Conservation (phyloP, 2,797 vertebrate genomes). For the Mormyrops boulengeri region DNA sequence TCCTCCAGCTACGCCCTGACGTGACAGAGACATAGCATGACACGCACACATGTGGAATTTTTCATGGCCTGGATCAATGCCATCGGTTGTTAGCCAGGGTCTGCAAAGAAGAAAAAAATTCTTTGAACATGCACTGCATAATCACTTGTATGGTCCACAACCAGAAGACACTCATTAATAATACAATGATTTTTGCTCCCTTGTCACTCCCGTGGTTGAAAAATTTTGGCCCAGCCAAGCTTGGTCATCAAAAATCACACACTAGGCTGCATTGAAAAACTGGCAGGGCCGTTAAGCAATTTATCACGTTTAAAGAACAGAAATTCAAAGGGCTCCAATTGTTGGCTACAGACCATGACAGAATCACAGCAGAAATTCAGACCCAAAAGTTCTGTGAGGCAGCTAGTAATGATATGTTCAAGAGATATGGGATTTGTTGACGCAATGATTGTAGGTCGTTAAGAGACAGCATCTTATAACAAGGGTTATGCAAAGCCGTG, state of each 20-base stretch:
- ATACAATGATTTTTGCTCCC: not conserved
- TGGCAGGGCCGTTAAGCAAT: not conserved
- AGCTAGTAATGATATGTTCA: not conserved
- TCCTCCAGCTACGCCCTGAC: not conserved
- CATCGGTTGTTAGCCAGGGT: not conserved
- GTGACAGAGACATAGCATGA: not conserved
- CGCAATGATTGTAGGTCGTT: not conserved
- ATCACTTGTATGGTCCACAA: not conserved
- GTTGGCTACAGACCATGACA: not conserved
- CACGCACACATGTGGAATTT: not conserved
- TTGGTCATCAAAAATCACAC: slow-evolving; percentile 6
- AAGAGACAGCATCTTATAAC: not conserved
- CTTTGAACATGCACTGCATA: not conserved
- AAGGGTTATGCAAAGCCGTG: not conserved
- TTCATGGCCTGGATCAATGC: not conserved
- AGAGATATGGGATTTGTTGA: not conserved
- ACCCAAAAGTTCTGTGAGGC: not conserved
- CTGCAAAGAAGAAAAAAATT: not conserved
- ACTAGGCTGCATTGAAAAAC: not conserved
- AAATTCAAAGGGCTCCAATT: not conserved
- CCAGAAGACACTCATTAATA: not conserved
- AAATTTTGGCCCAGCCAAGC: not conserved
- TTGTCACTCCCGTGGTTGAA: not conserved
- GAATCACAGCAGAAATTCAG: not conserved
- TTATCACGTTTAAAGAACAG: not conserved